A percentile compares a stretch with the other conserved stretches of the same genome.
Evolutionary conservation across 2,888 invertebrate species (phyloP).

Genomic region (Priocnemis perturbator): DNA sequence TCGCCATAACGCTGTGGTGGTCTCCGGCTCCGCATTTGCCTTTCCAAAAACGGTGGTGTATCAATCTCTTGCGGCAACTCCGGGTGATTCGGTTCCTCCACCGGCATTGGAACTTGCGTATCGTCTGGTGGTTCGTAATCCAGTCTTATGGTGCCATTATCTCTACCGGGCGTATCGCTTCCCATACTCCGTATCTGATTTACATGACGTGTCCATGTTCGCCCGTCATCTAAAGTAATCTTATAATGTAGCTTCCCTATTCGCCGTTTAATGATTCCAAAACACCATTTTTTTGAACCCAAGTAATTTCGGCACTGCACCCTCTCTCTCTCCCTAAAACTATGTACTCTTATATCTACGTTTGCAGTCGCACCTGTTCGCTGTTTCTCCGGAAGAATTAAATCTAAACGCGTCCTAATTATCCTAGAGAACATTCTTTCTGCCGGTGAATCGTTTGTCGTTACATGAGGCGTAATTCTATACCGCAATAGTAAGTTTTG

Average conservation of each 20-base stretch:
- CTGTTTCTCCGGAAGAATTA: neutral
- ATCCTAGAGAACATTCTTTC: constrained; percentile 7
- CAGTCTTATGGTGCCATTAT: too few relatives aligned
- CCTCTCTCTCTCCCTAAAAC: constrained; percentile 5
- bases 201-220: neutral
- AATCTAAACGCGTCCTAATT: constrained; percentile 10
- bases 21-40: too few relatives aligned
- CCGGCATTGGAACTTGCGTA: too few relatives aligned
- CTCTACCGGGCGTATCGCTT: neutral
- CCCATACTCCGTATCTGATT: neutral
- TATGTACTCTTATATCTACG: too few relatives aligned
- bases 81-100: too few relatives aligned
- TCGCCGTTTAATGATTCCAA: constrained; percentile 11
- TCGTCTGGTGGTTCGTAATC: too few relatives aligned
- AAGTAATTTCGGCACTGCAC: constrained; percentile 12
- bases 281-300: constrained; percentile 2
- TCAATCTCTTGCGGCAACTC: too few relatives aligned
- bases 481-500: constrained; percentile 9
- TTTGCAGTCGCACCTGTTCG: neutral
- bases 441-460: neutral
- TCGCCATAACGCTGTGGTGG: neutral
- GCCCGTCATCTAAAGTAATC: neutral
- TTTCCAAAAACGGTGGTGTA: too few relatives aligned
- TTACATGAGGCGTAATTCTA: neutral
- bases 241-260: neutral